phyloP scores from a whole-genome alignment of 30 jellyfish, hydroid and myxozoan species.

The Hydractinia symbiolongicarpus region DNA sequence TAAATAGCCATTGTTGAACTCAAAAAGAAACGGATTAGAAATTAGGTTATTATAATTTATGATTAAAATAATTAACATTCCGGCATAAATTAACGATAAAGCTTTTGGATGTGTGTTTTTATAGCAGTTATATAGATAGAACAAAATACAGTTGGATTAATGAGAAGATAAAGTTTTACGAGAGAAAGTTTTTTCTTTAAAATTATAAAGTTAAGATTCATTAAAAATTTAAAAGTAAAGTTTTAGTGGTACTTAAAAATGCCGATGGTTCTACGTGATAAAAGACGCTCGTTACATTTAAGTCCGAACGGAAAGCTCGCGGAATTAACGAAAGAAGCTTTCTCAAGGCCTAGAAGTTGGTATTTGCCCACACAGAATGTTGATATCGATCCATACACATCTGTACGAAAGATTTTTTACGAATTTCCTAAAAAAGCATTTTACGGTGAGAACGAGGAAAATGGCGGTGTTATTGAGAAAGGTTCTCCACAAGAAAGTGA shows the following conservation, averaged over 20 bases:
- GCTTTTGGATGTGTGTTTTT: no score
- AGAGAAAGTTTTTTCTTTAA: no score
- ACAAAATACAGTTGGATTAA: no score
- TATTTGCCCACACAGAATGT: conserved; percentile 19
- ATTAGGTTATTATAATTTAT: no score
- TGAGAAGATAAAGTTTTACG: no score
- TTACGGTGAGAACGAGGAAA: conserved; percentile 21
- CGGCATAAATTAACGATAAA: no score
- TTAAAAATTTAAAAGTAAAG: no score
- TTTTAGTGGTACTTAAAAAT: not conserved
- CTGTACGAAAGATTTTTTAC: conserved; percentile 34
- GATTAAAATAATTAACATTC: no score
- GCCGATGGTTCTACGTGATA: conserved; percentile 32
- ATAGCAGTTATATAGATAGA: no score
- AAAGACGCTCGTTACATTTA: conserved; percentile 24
- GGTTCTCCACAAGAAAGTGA: not conserved
- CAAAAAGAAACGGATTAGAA: no score
- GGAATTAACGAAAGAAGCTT: not conserved
- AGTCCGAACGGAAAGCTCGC: not conserved
- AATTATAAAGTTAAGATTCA: no score
- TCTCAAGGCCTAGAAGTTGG: conserved; percentile 30
- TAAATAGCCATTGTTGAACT: no score
- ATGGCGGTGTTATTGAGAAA: not conserved
- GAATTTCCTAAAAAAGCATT: conserved; percentile 32
- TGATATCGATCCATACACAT: conserved; percentile 36